Base-by-base conservation (phyloP, 30 jellyfish, hydroid and myxozoan genomes). In the Euphysa ruthae region DNA sequence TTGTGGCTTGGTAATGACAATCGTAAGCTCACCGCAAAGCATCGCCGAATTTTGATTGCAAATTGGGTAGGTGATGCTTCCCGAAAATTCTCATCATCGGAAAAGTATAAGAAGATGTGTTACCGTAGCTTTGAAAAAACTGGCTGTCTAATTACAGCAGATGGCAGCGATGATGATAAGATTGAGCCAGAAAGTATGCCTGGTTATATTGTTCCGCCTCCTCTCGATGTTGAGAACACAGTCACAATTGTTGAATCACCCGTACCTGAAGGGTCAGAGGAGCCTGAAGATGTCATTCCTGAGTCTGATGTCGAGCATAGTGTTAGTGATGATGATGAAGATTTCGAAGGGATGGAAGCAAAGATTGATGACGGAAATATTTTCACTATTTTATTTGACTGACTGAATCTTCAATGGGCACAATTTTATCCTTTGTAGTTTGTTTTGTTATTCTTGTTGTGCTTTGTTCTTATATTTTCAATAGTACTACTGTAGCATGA, bases 1-100 rank as follows among this genome's bases (percentile, higher is more conserved):
- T 52, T 10, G 24, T 73, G 85, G 85, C 54, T 61, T 20, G 83
- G 83, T n/a, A 56, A 73, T 30, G 1, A 34, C 27, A 23, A 61
- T 15, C 34, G 54, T 18, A 73, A 61, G 32, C 84, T 73, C 2
- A 19, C 84, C 21, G 83, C 71, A 23, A 26, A 13, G 8, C 51
- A 73, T 15, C 78, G 84, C 60, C 44, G 71, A 38, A 73, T 73
- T 73, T 62, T 73, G 28, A 32, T 73, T 16, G 22, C 85, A 4
- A 72, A 49, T 21, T 73, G 85, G 85, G 74, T 73, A 21, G 84
- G 83, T 54, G 63, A 70, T 8, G 82, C 82, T 60, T 70, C 54
- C 29, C 26, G 63, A 13, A 38, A 70, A 25, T 15, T 32, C 20
- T 54, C 32, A 18, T 25, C 8, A 18, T 65, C 27, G 20, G 64